These are phyloP conservation scores for Sinocyclocheilus rhinocerous DNA, from an alignment of 2,113 vertebrate genomes.

Conservation along the genomic window DNA sequence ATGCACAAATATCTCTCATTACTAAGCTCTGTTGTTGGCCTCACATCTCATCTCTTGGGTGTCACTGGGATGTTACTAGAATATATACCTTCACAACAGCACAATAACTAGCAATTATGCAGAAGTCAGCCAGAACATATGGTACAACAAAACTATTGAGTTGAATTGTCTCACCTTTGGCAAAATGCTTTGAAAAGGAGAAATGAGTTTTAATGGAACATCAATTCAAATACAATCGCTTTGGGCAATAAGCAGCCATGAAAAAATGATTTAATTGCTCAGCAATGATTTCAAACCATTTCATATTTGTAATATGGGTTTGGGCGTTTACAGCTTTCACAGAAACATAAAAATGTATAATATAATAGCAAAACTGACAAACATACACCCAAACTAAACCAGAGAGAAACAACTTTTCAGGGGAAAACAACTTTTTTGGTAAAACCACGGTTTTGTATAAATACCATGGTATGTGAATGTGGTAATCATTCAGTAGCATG, in stretches of 20 bases:
- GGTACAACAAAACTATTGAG: not conserved
- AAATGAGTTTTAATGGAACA: not conserved
- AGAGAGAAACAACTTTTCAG: not conserved
- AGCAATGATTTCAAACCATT: not conserved
- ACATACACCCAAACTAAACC: not conserved
- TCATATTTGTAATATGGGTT: not conserved
- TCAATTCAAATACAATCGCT: not conserved
- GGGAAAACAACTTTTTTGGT: not conserved
- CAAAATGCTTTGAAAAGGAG: not conserved
- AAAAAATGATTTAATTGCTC: not conserved
- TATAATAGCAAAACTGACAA: not conserved
- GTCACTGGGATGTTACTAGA: not conserved
- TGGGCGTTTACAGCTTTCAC: too few species aligned
- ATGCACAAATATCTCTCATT: not conserved
- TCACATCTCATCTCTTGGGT: conserved; percentile 5
- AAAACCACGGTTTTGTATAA: not conserved
- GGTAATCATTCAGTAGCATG: too few species aligned
- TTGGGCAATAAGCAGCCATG: not conserved
- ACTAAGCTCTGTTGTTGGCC: not conserved
- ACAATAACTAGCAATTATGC: conserved; percentile 23
- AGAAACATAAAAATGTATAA: not conserved
- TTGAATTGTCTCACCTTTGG: conserved; percentile 1
- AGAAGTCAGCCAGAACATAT: not conserved
- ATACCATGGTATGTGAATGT: not conserved
- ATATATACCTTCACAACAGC: not conserved